A percentile compares a stretch with the other conserved stretches of the same genome.
Conservation (phyloP, 2,888 invertebrate species). For the Andrena minutula region DNA sequence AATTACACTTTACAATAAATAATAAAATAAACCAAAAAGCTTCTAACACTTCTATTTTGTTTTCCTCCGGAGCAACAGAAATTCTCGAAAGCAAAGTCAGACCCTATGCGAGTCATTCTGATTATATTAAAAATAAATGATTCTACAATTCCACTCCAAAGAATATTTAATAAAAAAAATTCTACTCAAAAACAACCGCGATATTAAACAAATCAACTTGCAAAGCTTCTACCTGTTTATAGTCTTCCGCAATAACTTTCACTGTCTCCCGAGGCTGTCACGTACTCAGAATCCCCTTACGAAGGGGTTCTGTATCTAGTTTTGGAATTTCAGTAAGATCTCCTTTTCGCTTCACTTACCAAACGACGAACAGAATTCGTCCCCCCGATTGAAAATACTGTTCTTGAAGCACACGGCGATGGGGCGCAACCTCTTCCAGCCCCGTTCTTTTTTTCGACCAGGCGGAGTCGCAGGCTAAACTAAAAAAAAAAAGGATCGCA, state of each 20-base stretch:
- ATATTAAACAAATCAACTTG: neutral
- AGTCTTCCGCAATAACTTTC: neutral
- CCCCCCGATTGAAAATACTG: constrained; percentile 4
- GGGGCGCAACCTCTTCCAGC: constrained; percentile 21
- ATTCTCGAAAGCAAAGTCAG: too few species aligned
- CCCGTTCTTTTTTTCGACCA: constrained; percentile 12
- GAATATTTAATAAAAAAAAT: neutral
- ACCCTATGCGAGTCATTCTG: too few species aligned
- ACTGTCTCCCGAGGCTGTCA: neutral
- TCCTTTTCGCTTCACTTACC: constrained; percentile 51
- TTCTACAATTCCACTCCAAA: too few species aligned
- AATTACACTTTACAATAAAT: neutral
- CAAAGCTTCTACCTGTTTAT: neutral
- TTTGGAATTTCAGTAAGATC: neutral
- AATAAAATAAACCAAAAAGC: neutral
- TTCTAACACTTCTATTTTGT: too few species aligned
- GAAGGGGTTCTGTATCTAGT: neutral
- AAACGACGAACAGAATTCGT: constrained; percentile 36
- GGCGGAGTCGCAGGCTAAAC: constrained; percentile 28
- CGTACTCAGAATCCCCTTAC: neutral
- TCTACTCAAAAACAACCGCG: neutral
- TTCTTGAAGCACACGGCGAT: constrained; percentile 8
- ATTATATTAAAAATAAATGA: too few species aligned
- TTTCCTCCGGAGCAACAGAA: too few species aligned
- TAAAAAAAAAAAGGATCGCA: constrained; percentile 53